Base-by-base conservation (phyloP, 2,888 invertebrate species). In the Eristalis tenax region DNA sequence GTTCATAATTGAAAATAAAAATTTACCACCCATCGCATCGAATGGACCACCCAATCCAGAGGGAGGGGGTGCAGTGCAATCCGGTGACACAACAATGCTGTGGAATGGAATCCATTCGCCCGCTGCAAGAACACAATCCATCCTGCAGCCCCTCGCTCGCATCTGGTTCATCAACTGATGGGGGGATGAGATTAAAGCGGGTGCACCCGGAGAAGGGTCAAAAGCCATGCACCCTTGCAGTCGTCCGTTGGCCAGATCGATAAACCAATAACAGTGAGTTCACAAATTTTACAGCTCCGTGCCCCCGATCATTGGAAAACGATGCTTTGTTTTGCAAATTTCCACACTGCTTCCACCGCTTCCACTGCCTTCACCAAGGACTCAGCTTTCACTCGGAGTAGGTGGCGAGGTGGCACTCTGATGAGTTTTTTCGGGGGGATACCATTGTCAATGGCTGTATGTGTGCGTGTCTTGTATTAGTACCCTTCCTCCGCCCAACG, bases 221-320 rank as follows among this genome's bases (percentile, higher is more conserved):
- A 23, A 28, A 65, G 35, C 50, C 38, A 18, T 38, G 22, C 70
- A 70, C 70, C 80, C 71, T 35, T 57, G 32, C 32, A 78, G 76
- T 75, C 77, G 77, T 73, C 69, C 73, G 40, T 71, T 57, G 64
- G 68, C 8, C 63, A 64, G 78, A 86, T 86, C 86, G 78, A 86
- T 86, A 83, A 75, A 78, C 78, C 86, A 83, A 86, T 86, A 86
- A 86, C 78, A 75, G 86, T 83, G 71, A 71, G 78, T 83, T 75
- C 86, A 86, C 86, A 86, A 86, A 86, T 86, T 86, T 86, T 83
- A 86, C 83, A 83, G 86, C 71, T 78, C 79, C 70, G 43, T 86
- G 75, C 86, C 56, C 75, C 70, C 78, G 78, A 66, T 75, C 75
- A 83, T 83, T 83, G 83, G 75, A 86, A 86, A 83, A 66, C 66